Conservation (phyloP, 2,888 invertebrate genomes). For the Sesia apiformis region DNA sequence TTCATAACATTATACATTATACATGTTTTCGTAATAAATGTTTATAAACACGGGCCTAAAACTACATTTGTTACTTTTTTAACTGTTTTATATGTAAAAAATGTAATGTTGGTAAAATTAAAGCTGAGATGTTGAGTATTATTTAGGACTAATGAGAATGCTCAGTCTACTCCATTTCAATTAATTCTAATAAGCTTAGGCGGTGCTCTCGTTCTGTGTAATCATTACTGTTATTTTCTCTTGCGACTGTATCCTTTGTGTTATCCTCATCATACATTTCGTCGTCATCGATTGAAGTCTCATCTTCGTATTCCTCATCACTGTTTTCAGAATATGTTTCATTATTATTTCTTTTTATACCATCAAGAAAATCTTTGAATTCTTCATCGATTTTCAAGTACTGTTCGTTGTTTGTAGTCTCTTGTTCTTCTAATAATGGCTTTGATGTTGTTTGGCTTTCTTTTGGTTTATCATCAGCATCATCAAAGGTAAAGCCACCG, state of each 20-base stretch:
- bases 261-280: slow-evolving; percentile 12
- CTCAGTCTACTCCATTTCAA: slow-evolving; percentile 56
- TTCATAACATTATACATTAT: too few species aligned
- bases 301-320: slow-evolving; percentile 26
- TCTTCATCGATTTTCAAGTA: slow-evolving; percentile 43
- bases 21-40: too few species aligned
- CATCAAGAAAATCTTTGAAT: slow-evolving; percentile 46
- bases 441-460: slow-evolving; percentile 10
- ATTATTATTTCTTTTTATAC: slow-evolving; percentile 25
- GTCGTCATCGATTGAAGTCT: slow-evolving; percentile 1
- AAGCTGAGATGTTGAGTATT: too few species aligned
- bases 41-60: too few species aligned
- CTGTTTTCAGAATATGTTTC: slow-evolving; percentile 6
- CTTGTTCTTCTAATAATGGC: slow-evolving; percentile 27
- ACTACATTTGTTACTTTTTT: too few species aligned
- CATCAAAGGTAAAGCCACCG: slow-evolving; percentile 38
- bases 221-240: slow-evolving; percentile 21
- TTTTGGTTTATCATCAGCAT: slow-evolving; percentile 12
- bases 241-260: slow-evolving; percentile 14
- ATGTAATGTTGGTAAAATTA: too few species aligned
- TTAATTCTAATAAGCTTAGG: slow-evolving; percentile 55
- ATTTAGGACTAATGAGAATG: too few species aligned
- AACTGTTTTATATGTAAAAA: too few species aligned
- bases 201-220: slow-evolving; percentile 24
- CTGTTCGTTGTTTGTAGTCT: slow-evolving; percentile 33